A percentile compares a stretch with the other conserved stretches of the same genome.
phyloP scores from a whole-genome alignment of 2,888 invertebrate species.

The Diabrotica balteata region DNA sequence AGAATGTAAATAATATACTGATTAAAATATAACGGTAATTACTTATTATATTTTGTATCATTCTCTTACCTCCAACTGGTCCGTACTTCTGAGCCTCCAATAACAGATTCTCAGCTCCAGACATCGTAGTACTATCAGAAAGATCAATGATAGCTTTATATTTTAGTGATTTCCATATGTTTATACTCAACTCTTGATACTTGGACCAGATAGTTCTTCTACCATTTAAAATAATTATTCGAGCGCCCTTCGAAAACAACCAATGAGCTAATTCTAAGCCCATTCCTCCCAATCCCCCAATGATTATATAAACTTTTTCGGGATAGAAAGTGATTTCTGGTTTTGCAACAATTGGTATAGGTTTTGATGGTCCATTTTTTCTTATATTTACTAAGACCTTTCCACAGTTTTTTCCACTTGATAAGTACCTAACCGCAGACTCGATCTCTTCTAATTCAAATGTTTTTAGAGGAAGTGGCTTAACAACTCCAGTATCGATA shows the following conservation, averaged over 20 bases:
- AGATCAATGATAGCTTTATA: conserved; percentile 58
- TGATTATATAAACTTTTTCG: conserved; percentile 46
- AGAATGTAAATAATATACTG: too few relatives aligned
- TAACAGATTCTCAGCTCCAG: conserved; percentile 58
- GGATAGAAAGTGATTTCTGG: conserved; percentile 43
- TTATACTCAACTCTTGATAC: conserved; percentile 64
- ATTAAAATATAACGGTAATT: too few relatives aligned
- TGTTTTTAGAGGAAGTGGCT: conserved; percentile 70
- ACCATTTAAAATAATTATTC: conserved; percentile 66
- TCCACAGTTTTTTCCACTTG: conserved; percentile 79
- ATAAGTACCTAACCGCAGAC: conserved; percentile 71
- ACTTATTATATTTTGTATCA: too few relatives aligned
- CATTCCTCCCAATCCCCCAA: conserved; percentile 70
- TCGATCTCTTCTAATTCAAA: conserved; percentile 73
- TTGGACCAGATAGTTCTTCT: conserved; percentile 66
- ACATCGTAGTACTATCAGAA: conserved; percentile 52
- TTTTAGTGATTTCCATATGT: conserved; percentile 46
- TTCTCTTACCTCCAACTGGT: conserved; percentile 63
- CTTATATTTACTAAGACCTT: conserved; percentile 65
- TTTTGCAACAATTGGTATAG: conserved; percentile 22
- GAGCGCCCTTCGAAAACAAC: conserved; percentile 67
- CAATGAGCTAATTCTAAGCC: conserved; percentile 70
- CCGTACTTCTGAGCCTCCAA: conserved; percentile 58
- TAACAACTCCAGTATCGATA: conserved; percentile 70
- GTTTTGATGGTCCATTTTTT: conserved; percentile 34